Evolutionary conservation across 2,888 invertebrate genomes (phyloP).

Genomic region (Pyralis farinalis): DNA sequence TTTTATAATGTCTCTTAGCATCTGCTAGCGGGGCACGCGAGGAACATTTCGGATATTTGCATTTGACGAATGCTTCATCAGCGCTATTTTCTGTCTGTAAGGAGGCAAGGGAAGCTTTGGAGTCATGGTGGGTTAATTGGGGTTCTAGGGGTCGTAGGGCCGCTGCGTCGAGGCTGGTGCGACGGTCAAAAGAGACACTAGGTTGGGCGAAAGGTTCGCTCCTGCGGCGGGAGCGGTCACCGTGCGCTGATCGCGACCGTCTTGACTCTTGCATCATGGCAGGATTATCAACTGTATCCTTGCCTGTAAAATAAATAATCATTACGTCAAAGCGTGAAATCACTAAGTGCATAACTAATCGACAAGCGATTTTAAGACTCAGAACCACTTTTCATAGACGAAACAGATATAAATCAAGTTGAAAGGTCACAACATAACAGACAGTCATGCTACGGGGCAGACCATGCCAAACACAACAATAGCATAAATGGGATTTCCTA

Average conservation of each 20-base stretch:
- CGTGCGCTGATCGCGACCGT: constrained; percentile 62
- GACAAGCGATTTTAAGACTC: constrained; percentile 36
- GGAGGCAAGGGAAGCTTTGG: constrained; percentile 68
- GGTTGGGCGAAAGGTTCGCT: constrained; percentile 65
- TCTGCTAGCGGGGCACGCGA: constrained; percentile 86
- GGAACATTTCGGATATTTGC: constrained; percentile 91
- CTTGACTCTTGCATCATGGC: constrained; percentile 62
- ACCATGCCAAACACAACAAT: constrained; percentile 28
- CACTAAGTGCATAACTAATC: constrained; percentile 8
- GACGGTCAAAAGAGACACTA: constrained; percentile 66
- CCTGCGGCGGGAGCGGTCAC: constrained; percentile 68
- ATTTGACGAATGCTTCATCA: constrained; percentile 83
- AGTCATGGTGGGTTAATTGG: constrained; percentile 55
- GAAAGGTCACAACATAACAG: constrained; percentile 2
- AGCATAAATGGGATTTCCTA: constrained; percentile 2
- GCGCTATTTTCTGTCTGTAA: constrained; percentile 69
- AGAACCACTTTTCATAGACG: constrained; percentile 44
- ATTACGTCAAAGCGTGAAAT: constrained; percentile 3
- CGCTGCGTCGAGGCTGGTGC: constrained; percentile 83
- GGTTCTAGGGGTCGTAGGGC: constrained; percentile 56
- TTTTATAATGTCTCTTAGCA: constrained; percentile 92
- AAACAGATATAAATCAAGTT: constrained; percentile 15
- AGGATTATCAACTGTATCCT: constrained; percentile 80
- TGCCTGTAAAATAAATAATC: constrained; percentile 47
- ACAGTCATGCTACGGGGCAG: constrained; percentile 34